Evolutionary conservation across 2,888 invertebrate species (phyloP).

Genomic region (Epinotia demarniana): DNA sequence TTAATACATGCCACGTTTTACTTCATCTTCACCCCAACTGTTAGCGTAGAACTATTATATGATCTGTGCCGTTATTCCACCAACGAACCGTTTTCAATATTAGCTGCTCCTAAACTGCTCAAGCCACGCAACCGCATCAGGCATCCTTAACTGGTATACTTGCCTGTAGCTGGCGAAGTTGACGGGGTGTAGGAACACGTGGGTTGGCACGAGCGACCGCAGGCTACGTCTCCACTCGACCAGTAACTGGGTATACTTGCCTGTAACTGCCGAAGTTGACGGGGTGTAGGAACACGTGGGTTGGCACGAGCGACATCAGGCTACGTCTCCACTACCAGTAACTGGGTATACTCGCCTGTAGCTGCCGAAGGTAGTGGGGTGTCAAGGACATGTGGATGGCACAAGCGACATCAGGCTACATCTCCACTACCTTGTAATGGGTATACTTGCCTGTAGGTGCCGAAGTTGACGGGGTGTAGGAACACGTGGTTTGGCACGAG

Average conservation of each 20-base stretch:
- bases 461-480: no score
- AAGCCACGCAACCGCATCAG: background rate
- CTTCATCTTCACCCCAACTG: no score
- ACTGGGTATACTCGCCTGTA: constrained; percentile 62
- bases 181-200: constrained; percentile 66
- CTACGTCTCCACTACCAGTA: background rate
- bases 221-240: constrained; percentile 50
- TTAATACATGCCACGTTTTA: no score
- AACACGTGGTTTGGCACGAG: no score
- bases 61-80: no score
- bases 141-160: background rate
- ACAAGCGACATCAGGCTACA: no score
- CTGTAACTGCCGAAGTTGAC: constrained; percentile 36
- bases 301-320: constrained; percentile 66
- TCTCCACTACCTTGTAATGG: no score
- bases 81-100: no score
- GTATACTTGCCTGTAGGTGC: no score
- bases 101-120: background rate
- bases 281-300: constrained; percentile 43
- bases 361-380: constrained; percentile 70
- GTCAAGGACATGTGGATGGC: no score
- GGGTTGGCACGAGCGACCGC: constrained; percentile 68
- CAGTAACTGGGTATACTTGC: constrained; percentile 42
- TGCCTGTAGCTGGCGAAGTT: constrained; percentile 74
- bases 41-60: no score